phyloP scores from a whole-genome alignment of 2,888 invertebrate genomes.

The Cantharis rufa region DNA sequence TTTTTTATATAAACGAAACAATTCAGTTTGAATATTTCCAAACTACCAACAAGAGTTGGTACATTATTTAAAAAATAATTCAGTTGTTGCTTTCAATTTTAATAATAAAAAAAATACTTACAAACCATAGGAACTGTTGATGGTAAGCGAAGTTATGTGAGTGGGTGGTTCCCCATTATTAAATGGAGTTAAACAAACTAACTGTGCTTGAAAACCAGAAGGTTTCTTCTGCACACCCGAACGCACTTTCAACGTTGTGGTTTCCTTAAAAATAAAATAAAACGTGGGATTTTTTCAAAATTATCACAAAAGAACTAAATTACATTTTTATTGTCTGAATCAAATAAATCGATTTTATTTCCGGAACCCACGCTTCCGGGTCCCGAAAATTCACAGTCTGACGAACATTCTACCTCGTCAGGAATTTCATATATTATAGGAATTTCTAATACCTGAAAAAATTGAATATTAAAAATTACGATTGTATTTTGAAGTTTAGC shows the following conservation, averaged over 20 bases:
- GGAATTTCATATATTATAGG: slow-evolving; percentile 82
- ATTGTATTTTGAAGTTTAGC: slow-evolving; percentile 37
- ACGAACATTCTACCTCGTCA: slow-evolving; percentile 79
- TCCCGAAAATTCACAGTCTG: slow-evolving; percentile 73
- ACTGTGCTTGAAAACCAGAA: slow-evolving; percentile 95
- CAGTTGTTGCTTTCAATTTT: not conserved
- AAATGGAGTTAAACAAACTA: slow-evolving; percentile 91
- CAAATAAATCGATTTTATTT: slow-evolving; percentile 50
- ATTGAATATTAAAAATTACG: not conserved
- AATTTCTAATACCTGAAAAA: slow-evolving; percentile 76
- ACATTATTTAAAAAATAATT: no score
- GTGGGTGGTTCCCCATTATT: slow-evolving; percentile 78
- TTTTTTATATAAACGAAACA: no score
- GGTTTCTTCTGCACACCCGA: slow-evolving; percentile 81
- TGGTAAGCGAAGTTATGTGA: slow-evolving; percentile 84
- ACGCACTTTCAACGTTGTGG: slow-evolving; percentile 67
- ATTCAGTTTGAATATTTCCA: no score
- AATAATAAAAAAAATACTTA: slow-evolving; percentile 61
- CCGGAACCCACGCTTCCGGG: slow-evolving; percentile 53
- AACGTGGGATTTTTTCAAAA: not conserved
- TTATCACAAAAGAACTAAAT: not conserved
- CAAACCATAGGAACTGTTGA: slow-evolving; percentile 98
- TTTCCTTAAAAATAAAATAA: slow-evolving; percentile 44
- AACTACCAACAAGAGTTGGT: no score
- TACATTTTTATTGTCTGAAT: slow-evolving; percentile 60